These are phyloP conservation scores for Ardeotis arabs DNA, from an alignment of 2,113 vertebrate genomes.

Conservation along the genomic window DNA sequence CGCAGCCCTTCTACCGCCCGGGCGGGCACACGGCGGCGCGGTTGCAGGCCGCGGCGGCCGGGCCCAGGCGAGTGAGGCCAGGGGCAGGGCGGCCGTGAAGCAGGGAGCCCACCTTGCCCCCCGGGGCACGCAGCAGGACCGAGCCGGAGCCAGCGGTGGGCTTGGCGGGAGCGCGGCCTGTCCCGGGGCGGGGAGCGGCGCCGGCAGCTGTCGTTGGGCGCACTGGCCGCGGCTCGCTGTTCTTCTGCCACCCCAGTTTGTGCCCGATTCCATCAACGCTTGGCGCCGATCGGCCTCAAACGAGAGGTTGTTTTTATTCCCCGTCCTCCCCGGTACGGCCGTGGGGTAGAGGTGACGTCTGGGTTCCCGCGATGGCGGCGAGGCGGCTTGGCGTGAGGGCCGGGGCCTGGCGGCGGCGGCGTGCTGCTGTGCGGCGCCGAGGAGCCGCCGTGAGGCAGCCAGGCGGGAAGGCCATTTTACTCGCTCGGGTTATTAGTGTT, in stretches of 20 bases:
- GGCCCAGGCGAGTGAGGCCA: no score
- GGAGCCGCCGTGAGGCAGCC: constrained; percentile 23
- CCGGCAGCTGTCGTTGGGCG: background rate
- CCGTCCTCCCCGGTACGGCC: background rate
- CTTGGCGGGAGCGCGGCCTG: background rate
- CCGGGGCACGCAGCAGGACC: background rate
- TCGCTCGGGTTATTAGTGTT: background rate
- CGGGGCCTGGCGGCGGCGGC: background rate
- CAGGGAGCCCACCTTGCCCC: no score
- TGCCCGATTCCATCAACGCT: background rate
- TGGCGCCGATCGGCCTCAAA: background rate
- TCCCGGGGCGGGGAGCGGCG: background rate
- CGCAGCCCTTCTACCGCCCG: background rate
- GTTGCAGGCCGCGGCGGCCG: no score
- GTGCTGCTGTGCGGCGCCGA: background rate
- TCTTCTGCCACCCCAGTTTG: background rate
- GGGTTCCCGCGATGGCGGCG: background rate
- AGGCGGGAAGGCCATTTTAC: constrained; percentile 51
- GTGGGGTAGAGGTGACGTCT: background rate
- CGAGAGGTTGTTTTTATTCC: no score
- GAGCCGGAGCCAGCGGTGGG: background rate
- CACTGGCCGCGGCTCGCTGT: background rate
- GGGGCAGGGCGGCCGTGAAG: no score
- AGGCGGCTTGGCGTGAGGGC: background rate
- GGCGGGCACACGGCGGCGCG: background rate